Base-by-base conservation (phyloP, 2,113 vertebrate species). In the Cyanoderma ruficeps region DNA sequence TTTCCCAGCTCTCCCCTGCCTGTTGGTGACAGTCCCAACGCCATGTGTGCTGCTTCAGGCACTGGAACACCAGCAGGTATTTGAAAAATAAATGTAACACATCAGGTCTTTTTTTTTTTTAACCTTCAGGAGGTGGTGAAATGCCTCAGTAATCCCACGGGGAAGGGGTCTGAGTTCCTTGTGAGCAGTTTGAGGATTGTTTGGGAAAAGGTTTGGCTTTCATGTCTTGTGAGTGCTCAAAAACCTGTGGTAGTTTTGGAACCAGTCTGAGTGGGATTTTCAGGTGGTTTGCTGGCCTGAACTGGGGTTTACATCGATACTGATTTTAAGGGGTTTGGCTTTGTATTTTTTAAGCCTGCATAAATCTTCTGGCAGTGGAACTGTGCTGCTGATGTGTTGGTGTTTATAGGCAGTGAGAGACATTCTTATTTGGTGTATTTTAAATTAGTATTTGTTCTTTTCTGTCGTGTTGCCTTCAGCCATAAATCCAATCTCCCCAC, bases 181-280 rank as follows among this genome's bases (percentile, higher is more conserved):
- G 15, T 42, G 50, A 72, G 44, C n/a, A 76, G 33, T 22, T 28
- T 0, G 10, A 28, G 39, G 39, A 20, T 90, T 3, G 0, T 53
- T 76, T 44, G 27, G 33, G 28, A 61, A n/a, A 19, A 37, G 17
- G 13, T 23, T 39, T 42, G 17, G 33, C 16, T 74, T 70, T 78
- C 3, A 1, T 0, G 4, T 39, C 69, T 56, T 0, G 0, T 13
- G 33, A 33, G 46, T 63, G 53, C 46, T 80, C 37, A 9, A 1
- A 92, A 59, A 15, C 0, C 0, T 8, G 6, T 20, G 22, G 30
- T 10, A 15, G 21, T 46, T 76, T 31, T 60, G 65, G 37, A 65
- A 21, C 15, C 33, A 13, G 6, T 24, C 20, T 57, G 1, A 35
- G 44, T 1, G 23, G n/a, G 28, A 46, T 80, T 71, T 91, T 77